Conservation (phyloP, 2,888 invertebrate species). For the Tigriopus californicus region DNA sequence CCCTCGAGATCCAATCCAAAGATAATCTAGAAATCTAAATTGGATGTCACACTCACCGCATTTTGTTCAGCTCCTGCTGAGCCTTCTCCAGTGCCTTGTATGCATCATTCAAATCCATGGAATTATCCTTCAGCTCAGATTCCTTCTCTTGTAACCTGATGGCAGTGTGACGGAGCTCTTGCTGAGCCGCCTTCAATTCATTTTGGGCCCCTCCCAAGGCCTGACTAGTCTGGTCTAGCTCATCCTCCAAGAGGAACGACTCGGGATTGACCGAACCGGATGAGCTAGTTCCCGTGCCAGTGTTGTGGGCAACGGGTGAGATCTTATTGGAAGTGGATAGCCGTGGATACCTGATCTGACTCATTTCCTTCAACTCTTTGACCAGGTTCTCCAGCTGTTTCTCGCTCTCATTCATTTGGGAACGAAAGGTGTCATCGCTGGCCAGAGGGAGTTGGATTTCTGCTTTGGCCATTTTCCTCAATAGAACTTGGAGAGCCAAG, state of each 20-base stretch:
- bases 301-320: too few species aligned
- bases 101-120: neutral
- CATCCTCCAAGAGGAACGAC: neutral
- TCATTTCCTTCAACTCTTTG: slow-evolving; percentile 13
- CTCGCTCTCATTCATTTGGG: slow-evolving; percentile 5
- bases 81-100: slow-evolving; percentile 5
- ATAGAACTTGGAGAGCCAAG: slow-evolving; percentile 9
- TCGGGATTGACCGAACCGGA: neutral
- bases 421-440: neutral
- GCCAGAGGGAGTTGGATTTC: neutral
- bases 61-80: slow-evolving; percentile 6
- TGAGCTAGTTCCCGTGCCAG: neutral
- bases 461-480: slow-evolving; percentile 9
- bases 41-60: slow-evolving; percentile 2
- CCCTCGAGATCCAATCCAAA: too few species aligned
- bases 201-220: slow-evolving; percentile 4
- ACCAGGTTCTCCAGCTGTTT: slow-evolving; percentile 14
- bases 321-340: neutral
- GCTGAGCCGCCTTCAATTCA: neutral
- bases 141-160: neutral
- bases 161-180: slow-evolving; percentile 3
- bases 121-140: neutral
- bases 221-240: neutral
- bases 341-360: slow-evolving; percentile 14
- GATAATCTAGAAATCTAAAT: too few species aligned